Evolutionary conservation across 2,113 vertebrate species (phyloP).

Genomic region (Myiozetetes cayanensis): DNA sequence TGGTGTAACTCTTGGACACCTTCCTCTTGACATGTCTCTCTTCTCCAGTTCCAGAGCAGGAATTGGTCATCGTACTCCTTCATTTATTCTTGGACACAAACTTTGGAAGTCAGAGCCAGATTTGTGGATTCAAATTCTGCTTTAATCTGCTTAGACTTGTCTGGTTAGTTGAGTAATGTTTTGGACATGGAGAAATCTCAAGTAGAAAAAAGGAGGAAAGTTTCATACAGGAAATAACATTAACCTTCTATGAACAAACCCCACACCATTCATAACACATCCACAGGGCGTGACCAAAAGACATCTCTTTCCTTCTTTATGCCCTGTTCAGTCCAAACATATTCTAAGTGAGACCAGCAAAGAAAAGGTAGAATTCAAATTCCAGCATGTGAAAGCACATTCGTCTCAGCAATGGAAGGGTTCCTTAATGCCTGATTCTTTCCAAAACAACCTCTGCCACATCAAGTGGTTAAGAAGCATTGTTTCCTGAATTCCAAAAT

Average conservation of each 20-base stretch:
- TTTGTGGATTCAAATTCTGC: not conserved
- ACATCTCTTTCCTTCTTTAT: not conserved
- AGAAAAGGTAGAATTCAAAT: not conserved
- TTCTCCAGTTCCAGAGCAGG: not conserved
- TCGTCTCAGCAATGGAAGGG: not conserved
- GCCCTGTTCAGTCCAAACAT: not conserved
- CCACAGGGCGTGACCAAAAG: not conserved
- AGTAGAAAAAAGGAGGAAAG: not conserved
- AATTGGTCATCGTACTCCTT: not conserved
- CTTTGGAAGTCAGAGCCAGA: not conserved
- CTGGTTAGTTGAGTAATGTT: not conserved
- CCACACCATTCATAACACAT: not conserved
- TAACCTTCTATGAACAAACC: not conserved
- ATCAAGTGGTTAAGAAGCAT: not conserved
- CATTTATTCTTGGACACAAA: not conserved
- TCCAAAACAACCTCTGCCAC: not conserved
- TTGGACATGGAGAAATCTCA: not conserved
- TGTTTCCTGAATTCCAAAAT: not conserved
- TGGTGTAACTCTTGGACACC: not conserved
- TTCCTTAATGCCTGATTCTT: not conserved
- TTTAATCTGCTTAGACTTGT: not conserved
- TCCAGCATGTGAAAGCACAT: not conserved
- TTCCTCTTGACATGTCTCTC: not conserved
- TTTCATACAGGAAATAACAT: not conserved
- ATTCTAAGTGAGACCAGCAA: not conserved